Evolutionary conservation across 2,797 vertebrate genomes (phyloP), one percentile per base, ranked within the genome.

Genomic region (Sibirionetta formosa): DNA sequence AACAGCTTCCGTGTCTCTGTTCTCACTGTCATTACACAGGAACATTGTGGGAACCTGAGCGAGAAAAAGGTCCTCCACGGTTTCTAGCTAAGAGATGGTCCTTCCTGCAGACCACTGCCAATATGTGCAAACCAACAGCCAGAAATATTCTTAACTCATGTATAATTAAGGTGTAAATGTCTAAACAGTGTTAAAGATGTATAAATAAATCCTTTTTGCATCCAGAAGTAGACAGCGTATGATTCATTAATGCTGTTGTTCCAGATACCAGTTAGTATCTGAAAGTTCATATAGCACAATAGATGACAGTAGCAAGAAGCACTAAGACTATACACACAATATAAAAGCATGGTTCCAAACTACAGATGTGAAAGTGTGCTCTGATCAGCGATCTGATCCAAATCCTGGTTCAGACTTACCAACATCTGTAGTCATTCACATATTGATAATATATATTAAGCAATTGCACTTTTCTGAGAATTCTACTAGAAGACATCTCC

Each of bases 101-200:
- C 51, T n/a, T 79, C 27, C 2, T 61, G 29, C 68, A 80, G 38
- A 15, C 4, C 64, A 3, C 14, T 56, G 48, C 54, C 51, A 53
- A 0, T 36, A 65, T 2, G 38, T 27, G 4, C 79, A 63, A 77
- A 51, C 27, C 50, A 53, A 14, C 42, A 57, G 73, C 50, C 50
- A 8, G 14, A 1, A 23, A 10, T 8, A 38, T 24, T 2, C 23
- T 75, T 12, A 38, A 48, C 22, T 79, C 17, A 1, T 9, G 20
- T 51, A 0, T 36, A 63, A 69, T 48, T 5, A 63, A 63, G 83
- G 83, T 8, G 7, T 54, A 7, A 72, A 69, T 26, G 24, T 40
- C 33, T 73, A 65, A 58, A 4, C 2, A 14, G 33, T 1, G 5
- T 5, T 40, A 31, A 35, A 56, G 33, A 10, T 2, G 0, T 4